phyloP scores from a whole-genome alignment of 1,140 invertebrate genomes.

The Coelopa frigida region DNA sequence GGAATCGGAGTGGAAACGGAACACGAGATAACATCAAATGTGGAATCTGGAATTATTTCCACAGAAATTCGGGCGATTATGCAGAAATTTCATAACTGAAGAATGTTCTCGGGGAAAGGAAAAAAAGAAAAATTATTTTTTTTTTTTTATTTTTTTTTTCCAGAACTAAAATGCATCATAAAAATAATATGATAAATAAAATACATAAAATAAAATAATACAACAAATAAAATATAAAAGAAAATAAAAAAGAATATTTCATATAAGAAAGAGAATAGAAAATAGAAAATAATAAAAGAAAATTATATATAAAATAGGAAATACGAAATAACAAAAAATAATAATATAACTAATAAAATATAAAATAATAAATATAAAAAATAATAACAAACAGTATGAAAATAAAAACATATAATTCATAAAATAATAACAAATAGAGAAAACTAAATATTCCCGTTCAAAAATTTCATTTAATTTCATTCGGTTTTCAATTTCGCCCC shows the following conservation, averaged over 20 bases:
- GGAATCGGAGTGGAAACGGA: too few species aligned
- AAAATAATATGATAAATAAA: not conserved
- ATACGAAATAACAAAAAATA: not conserved
- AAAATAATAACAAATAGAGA: not conserved
- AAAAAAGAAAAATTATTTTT: too few species aligned
- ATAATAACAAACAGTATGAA: not conserved
- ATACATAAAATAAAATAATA: not conserved
- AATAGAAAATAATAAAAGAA: not conserved
- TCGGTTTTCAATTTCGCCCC: too few species aligned
- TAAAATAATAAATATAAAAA: not conserved
- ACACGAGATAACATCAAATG: too few species aligned
- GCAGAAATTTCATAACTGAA: too few species aligned
- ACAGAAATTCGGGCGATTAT: too few species aligned
- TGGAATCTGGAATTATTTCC: too few species aligned
- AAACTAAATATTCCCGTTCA: constrained; percentile 1
- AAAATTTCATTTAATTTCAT: constrained; percentile 2
- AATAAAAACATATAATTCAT: constrained; percentile 1
- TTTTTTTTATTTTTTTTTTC: not conserved
- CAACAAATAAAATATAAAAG: constrained; percentile 1
- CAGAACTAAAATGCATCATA: not conserved
- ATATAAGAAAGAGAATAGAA: not conserved
- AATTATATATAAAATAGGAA: not conserved
- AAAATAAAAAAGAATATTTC: not conserved
- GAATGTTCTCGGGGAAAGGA: too few species aligned
- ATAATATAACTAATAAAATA: constrained; percentile 1